phyloP scores from a whole-genome alignment of 2,113 vertebrate genomes.

The Amblyornis subalaris region DNA sequence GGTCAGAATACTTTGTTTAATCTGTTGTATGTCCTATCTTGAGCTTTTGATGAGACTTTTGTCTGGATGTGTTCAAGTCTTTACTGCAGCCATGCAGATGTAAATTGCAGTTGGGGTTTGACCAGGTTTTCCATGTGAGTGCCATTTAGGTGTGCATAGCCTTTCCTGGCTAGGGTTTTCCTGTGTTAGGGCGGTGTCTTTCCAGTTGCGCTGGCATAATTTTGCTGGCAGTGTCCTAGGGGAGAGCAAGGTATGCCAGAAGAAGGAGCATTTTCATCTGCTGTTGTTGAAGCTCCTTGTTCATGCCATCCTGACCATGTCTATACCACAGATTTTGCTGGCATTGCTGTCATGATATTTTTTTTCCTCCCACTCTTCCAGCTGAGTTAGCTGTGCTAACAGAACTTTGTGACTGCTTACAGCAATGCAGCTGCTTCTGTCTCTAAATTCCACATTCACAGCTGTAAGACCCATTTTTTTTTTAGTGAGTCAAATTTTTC shows the following conservation, averaged over 20 bases:
- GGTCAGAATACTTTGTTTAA: not conserved
- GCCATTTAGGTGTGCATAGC: not conserved
- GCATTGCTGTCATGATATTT: not conserved
- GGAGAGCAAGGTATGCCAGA: not conserved
- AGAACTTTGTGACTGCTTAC: not conserved
- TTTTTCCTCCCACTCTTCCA: not conserved
- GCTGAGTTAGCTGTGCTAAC: not conserved
- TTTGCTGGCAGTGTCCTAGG: not conserved
- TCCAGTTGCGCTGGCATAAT: not conserved
- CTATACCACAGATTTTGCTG: not conserved
- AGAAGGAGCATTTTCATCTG: not conserved
- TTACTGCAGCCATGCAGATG: not conserved
- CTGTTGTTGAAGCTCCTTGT: not conserved
- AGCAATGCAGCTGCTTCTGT: not conserved
- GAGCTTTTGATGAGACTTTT: not conserved
- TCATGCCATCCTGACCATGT: not conserved
- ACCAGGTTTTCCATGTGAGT: not conserved
- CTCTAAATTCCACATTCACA: not conserved
- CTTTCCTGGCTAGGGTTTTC: not conserved
- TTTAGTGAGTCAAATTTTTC: not conserved
- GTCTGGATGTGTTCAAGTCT: not conserved
- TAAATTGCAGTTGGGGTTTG: not conserved
- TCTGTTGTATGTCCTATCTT: not conserved
- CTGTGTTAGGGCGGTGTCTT: not conserved
- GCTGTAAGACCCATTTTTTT: not conserved